A percentile compares a stretch with the other conserved stretches of the same genome.
Conservation (phyloP, 92 coral and sea anemone genomes). For the Zoanthus solanderi region DNA sequence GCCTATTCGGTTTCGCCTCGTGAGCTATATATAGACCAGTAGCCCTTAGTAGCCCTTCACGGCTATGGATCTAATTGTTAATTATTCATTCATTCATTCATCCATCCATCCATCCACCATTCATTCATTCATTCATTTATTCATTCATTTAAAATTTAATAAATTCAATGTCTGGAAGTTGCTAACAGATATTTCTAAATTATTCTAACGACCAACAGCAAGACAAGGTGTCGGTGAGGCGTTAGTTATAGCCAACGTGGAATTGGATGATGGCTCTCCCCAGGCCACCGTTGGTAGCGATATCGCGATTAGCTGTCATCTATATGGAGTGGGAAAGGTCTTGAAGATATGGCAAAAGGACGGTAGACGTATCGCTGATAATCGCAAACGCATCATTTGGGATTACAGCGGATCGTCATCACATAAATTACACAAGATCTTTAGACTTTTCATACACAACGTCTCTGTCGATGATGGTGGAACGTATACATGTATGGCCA, state of each 20-base stretch:
- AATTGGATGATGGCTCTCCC: conserved; percentile 3
- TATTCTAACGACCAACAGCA: not conserved
- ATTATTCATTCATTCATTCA: no score
- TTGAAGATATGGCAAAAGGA: not conserved
- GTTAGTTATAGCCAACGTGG: conserved; percentile 7
- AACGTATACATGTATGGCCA: conserved; percentile 15
- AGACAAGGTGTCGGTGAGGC: not conserved
- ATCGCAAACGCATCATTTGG: conserved; percentile 14
- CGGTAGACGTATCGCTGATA: not conserved
- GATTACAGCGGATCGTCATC: not conserved
- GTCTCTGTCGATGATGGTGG: not conserved
- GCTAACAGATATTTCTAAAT: not conserved
- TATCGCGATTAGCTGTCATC: not conserved
- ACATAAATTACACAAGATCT: not conserved
- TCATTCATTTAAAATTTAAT: no score
- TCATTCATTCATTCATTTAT: no score
- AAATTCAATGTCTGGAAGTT: not conserved
- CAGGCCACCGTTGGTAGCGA: conserved; percentile 8
- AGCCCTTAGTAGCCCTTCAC: no score
- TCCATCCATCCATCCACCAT: no score
- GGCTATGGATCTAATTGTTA: no score
- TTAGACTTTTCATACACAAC: not conserved
- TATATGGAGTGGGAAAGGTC: conserved; percentile 3
- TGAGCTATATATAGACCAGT: no score
- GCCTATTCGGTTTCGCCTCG: no score